Percentiles rank a stretch among this genome's conserved stretches.
phyloP scores from a whole-genome alignment of 2,113 vertebrate species.

The Lipotes vexillifer region DNA sequence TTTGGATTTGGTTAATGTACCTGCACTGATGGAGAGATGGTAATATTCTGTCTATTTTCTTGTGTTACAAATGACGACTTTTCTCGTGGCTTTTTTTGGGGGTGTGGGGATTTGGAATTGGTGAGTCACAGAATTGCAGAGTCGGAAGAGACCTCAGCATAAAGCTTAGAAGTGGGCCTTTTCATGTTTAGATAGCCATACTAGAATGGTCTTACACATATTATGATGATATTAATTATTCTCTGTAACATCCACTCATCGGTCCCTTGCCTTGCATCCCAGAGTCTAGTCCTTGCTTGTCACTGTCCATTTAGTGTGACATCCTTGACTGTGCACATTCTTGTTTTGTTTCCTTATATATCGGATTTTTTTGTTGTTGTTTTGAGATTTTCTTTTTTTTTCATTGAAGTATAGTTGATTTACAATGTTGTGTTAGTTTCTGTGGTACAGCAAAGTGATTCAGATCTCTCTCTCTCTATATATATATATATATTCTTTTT shows the following conservation, averaged over 20 bases:
- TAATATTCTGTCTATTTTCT: not conserved
- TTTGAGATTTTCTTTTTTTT: not conserved
- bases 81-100: not conserved
- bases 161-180: not conserved
- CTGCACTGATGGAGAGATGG: conserved; percentile 48
- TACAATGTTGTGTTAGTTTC: not conserved
- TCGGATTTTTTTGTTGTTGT: not conserved
- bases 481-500: not conserved
- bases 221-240: not conserved
- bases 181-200: not conserved
- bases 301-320: not conserved
- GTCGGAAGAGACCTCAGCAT: not conserved
- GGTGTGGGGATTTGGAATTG: not conserved
- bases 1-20: conserved; percentile 47
- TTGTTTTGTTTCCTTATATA: not conserved
- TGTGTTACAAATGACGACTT: conserved; percentile 16
- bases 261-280: not conserved
- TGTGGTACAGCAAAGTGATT: not conserved
- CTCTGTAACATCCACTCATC: not conserved
- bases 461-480: too few relatives aligned
- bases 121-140: not conserved
- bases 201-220: not conserved
- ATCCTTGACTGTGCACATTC: not conserved
- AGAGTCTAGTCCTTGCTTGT: conserved; percentile 18
- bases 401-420: not conserved